phyloP scores from a whole-genome alignment of 2,113 vertebrate species.

The Felis chaus region DNA sequence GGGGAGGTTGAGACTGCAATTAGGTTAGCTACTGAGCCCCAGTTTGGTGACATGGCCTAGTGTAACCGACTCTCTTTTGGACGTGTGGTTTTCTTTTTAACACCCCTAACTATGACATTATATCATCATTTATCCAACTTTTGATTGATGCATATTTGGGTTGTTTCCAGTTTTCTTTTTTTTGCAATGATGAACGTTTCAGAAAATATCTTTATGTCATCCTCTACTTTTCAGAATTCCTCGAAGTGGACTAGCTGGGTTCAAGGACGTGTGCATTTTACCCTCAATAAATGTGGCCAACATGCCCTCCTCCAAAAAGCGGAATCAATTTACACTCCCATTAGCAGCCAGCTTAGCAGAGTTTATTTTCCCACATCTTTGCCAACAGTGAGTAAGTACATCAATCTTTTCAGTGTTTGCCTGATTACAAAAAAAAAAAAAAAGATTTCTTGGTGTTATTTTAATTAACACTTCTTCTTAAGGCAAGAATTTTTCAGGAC shows the following conservation, averaged over 20 bases:
- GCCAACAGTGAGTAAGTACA: conserved; percentile 14
- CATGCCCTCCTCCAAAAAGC: not conserved
- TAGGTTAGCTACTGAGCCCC: not conserved
- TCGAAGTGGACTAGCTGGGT: not conserved
- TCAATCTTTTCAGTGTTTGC: not conserved
- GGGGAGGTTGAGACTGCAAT: not conserved
- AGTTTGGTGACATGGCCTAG: not conserved
- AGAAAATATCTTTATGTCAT: not conserved
- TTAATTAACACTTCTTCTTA: not conserved
- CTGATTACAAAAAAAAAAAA: not conserved
- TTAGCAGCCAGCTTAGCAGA: not conserved
- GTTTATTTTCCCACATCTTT: not conserved
- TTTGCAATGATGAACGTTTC: not conserved
- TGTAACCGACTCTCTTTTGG: not conserved
- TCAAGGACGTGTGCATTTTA: not conserved
- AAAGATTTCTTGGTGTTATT: not conserved
- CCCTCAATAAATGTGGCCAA: not conserved
- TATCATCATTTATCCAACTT: not conserved
- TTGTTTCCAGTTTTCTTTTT: not conserved
- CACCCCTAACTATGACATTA: not conserved
- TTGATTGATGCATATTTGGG: not conserved
- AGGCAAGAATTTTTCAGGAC: not conserved
- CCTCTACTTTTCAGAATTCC: not conserved
- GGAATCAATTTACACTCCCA: not conserved
- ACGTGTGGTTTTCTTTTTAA: not conserved